phyloP scores from a whole-genome alignment of 2,797 vertebrate genomes.

The Anas georgica region DNA sequence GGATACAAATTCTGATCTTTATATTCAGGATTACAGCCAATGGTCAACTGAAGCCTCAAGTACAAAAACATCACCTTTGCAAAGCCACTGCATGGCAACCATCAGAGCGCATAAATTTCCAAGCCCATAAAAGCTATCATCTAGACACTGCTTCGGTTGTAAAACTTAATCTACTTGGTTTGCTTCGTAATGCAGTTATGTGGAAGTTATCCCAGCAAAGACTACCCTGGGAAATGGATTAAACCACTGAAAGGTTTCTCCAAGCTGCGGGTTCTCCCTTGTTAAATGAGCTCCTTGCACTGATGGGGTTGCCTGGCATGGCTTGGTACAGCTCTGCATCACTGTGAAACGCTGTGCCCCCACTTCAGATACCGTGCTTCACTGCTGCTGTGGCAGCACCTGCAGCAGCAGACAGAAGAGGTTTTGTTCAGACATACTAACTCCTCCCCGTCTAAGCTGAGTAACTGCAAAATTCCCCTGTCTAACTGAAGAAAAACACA shows the following conservation, averaged over 20 bases:
- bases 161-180: neutral
- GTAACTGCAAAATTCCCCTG: neutral
- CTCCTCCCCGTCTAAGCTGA: neutral
- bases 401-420: neutral
- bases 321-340: neutral
- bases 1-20: conserved; percentile 5
- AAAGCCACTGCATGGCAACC: neutral
- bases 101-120: neutral
- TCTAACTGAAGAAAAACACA: neutral
- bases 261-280: neutral
- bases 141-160: neutral
- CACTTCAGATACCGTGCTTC: fast-evolving
- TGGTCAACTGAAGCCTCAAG: neutral
- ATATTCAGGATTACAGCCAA: neutral
- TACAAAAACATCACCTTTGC: neutral
- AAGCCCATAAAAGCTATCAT: neutral
- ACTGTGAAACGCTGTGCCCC: fast-evolving
- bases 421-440: neutral
- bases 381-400: neutral
- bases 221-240: neutral
- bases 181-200: neutral
- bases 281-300: neutral
- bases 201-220: neutral
- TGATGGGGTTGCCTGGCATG: neutral
- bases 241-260: neutral